Evolutionary conservation across 2,113 vertebrate species (phyloP).

Genomic region (Deroptyus accipitrinus): DNA sequence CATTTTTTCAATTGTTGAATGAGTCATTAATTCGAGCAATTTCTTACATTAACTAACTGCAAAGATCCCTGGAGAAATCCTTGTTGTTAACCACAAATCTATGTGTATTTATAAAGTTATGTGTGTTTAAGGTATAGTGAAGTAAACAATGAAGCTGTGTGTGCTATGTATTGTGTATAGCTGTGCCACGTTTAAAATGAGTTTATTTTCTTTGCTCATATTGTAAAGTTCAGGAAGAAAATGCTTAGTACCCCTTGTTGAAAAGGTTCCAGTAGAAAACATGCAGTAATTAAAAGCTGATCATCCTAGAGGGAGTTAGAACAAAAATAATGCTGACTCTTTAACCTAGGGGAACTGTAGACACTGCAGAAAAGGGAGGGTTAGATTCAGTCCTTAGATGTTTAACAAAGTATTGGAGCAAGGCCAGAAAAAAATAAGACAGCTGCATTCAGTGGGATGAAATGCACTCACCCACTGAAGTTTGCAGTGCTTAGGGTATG

Average conservation of each 20-base stretch:
- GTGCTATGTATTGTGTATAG: background rate
- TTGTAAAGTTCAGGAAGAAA: background rate
- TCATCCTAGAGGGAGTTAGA: background rate
- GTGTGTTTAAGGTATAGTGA: background rate
- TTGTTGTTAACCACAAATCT: background rate
- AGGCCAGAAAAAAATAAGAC: background rate
- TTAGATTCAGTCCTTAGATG: background rate
- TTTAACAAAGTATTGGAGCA: background rate
- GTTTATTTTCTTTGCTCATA: background rate
- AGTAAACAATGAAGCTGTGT: background rate
- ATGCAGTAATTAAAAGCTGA: background rate
- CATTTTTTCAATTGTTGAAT: background rate
- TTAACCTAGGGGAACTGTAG: background rate
- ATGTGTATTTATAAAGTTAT: background rate
- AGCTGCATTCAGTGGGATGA: background rate
- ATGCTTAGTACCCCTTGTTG: background rate
- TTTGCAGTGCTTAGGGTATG: background rate
- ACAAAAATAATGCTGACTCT: background rate
- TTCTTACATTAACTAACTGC: background rate
- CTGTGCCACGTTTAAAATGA: background rate
- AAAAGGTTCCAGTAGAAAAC: background rate
- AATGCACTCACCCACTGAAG: background rate
- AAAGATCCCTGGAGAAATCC: background rate
- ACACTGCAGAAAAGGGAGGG: background rate
- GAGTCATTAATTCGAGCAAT: background rate